These are phyloP conservation scores for Girardinichthys multiradiatus DNA, from an alignment of 2,113 vertebrate genomes.

Conservation along the genomic window DNA sequence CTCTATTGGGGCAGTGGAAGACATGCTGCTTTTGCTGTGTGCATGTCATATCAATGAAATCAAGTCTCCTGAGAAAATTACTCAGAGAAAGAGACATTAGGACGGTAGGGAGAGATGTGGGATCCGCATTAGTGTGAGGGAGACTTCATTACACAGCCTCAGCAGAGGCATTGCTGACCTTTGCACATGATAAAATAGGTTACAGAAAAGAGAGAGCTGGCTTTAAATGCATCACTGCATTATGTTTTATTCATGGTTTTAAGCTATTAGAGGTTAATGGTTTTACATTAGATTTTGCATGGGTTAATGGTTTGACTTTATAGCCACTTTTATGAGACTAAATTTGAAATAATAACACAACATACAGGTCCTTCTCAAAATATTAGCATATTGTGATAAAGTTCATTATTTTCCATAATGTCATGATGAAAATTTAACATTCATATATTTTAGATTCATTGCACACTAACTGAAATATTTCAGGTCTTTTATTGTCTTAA, in stretches of 20 bases:
- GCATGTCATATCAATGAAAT: constrained; percentile 9
- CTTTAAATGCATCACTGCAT: constrained; percentile 46
- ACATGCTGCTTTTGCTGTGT: background rate
- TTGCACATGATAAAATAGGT: constrained; percentile 45
- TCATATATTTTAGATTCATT: too few relatives aligned
- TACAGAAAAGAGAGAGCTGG: constrained; percentile 32
- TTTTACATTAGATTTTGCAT: constrained; percentile 24
- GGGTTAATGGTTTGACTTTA: constrained; percentile 38
- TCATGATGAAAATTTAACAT: too few relatives aligned
- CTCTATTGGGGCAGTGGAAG: background rate
- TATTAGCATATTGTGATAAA: constrained; percentile 14
- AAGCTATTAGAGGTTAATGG: constrained; percentile 35
- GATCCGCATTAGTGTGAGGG: constrained; percentile 21
- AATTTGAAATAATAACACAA: constrained; percentile 43
- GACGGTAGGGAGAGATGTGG: constrained; percentile 12
- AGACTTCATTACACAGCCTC: constrained; percentile 27
- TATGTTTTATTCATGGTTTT: constrained; percentile 54
- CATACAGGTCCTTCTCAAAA: constrained; percentile 49
- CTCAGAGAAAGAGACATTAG: constrained; percentile 17
- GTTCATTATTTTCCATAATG: too few relatives aligned
- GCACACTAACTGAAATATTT: too few relatives aligned
- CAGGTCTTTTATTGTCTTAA: too few relatives aligned
- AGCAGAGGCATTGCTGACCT: constrained; percentile 37
- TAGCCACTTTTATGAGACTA: constrained; percentile 36
- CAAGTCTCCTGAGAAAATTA: constrained; percentile 41